Evolutionary conservation across 2,888 invertebrate species (phyloP).

Genomic region (Drosophila leonis): DNA sequence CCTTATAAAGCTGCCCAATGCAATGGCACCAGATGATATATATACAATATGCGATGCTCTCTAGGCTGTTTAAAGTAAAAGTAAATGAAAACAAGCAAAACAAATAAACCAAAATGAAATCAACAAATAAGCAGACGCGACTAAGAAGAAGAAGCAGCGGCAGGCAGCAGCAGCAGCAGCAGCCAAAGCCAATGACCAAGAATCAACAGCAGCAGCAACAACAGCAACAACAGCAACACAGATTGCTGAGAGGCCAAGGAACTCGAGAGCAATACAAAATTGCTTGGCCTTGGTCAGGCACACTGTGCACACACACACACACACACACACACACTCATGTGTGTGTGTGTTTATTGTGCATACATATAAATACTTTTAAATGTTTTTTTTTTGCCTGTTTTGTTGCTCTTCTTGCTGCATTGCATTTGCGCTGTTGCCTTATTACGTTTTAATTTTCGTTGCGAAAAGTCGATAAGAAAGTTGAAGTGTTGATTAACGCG

Average conservation of each 20-base stretch:
- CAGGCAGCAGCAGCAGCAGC: conserved; percentile 10
- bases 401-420: conserved; percentile 23
- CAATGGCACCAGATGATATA: neutral
- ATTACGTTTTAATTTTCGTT: conserved; percentile 76
- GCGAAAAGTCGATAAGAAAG: conserved; percentile 71
- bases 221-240: conserved; percentile 42
- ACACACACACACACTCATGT: conserved; percentile 5
- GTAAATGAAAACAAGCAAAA: conserved; percentile 69
- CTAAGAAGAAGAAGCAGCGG: conserved; percentile 41
- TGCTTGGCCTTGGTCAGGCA: conserved; percentile 78
- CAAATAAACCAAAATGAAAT: conserved; percentile 77
- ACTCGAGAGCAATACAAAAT: conserved; percentile 77
- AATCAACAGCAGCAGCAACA: conserved; percentile 62
- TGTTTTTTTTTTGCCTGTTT: conserved; percentile 47
- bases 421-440: conserved; percentile 46
- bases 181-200: conserved; percentile 75
- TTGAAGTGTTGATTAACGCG: conserved; percentile 70
- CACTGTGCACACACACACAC: conserved; percentile 36
- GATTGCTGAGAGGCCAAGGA: conserved; percentile 78
- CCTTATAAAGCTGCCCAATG: neutral
- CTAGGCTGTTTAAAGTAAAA: conserved; percentile 64
- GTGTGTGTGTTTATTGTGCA: conserved; percentile 28
- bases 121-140: conserved; percentile 70
- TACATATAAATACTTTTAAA: conserved; percentile 72
- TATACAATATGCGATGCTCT: conserved; percentile 37